Evolutionary conservation across 2,113 vertebrate genomes (phyloP).

Genomic region (Embiotoca jacksoni): DNA sequence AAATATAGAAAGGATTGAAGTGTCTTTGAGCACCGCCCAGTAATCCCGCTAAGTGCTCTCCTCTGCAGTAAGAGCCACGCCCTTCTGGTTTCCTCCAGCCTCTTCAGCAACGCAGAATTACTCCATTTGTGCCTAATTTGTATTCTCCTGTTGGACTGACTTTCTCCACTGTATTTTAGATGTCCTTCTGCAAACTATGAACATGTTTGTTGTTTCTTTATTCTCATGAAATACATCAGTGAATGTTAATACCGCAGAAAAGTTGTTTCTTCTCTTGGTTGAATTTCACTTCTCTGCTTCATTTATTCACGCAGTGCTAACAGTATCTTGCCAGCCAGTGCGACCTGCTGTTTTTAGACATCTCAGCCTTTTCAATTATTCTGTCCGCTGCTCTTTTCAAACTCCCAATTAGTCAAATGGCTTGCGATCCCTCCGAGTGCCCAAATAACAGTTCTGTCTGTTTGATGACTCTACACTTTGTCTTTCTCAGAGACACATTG

Average conservation of each 20-base stretch:
- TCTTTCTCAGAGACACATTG: background rate
- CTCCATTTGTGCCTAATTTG: conserved; percentile 76
- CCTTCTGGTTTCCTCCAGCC: conserved; percentile 57
- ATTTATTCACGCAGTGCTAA: background rate
- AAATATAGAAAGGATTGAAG: conserved; percentile 35
- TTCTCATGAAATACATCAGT: background rate
- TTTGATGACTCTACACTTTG: conserved; percentile 19
- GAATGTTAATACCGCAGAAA: background rate
- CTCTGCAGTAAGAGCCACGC: conserved; percentile 68
- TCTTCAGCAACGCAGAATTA: conserved; percentile 62
- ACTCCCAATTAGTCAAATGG: conserved; percentile 70
- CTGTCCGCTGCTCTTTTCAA: conserved; percentile 42
- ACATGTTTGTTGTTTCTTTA: background rate
- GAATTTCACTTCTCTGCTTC: background rate
- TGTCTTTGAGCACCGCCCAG: conserved; percentile 65
- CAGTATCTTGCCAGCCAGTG: background rate
- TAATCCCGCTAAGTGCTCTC: conserved; percentile 83
- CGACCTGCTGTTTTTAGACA: conserved; percentile 20
- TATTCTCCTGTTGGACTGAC: conserved; percentile 70
- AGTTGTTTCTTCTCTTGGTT: background rate
- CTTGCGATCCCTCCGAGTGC: conserved; percentile 41
- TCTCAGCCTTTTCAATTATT: conserved; percentile 44
- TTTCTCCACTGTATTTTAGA: conserved; percentile 51
- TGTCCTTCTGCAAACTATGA: background rate
- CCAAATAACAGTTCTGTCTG: conserved; percentile 47